Percentiles rank a stretch among this genome's conserved stretches.
phyloP scores from a whole-genome alignment of 2,888 invertebrate species.

The Drosophila monieri region DNA sequence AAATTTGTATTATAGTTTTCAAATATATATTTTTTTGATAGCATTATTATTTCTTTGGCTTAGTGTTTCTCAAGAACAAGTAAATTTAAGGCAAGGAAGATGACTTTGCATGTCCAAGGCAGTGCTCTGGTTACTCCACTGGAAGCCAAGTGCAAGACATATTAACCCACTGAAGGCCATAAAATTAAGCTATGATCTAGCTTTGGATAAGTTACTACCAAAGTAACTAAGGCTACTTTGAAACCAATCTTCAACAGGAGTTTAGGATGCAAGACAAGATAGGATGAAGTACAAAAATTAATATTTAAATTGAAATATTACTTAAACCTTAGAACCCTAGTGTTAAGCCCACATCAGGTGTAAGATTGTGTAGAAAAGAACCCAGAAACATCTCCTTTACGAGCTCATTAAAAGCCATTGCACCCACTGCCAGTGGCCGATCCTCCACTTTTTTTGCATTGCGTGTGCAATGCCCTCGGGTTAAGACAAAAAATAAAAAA shows the following conservation, averaged over 20 bases:
- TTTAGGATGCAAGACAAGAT: too few species aligned
- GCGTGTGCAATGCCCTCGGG: conserved; percentile 60
- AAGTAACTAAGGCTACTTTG: too few species aligned
- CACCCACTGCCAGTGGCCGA: conserved; percentile 56
- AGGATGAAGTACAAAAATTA: too few species aligned
- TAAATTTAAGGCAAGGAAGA: conserved; percentile 21
- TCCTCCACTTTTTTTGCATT: conserved; percentile 39
- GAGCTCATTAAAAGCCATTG: conserved; percentile 74
- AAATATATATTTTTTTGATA: background rate
- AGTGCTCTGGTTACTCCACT: conserved; percentile 62
- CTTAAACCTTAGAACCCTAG: conserved; percentile 8
- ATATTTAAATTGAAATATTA: too few species aligned
- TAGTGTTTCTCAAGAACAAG: conserved; percentile 26
- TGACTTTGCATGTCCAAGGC: conserved; percentile 64
- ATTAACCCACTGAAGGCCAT: conserved; percentile 57
- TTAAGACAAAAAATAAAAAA: background rate
- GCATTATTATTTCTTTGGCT: background rate
- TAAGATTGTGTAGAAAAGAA: conserved; percentile 45
- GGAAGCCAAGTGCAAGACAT: conserved; percentile 62
- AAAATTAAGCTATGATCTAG: background rate
- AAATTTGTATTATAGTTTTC: background rate
- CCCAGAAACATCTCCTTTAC: conserved; percentile 55
- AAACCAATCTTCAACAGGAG: too few species aligned
- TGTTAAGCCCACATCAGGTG: conserved; percentile 74
- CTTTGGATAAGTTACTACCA: background rate